Base-by-base conservation (phyloP, 2,888 invertebrate species). In the Cheilosia scutellata region DNA sequence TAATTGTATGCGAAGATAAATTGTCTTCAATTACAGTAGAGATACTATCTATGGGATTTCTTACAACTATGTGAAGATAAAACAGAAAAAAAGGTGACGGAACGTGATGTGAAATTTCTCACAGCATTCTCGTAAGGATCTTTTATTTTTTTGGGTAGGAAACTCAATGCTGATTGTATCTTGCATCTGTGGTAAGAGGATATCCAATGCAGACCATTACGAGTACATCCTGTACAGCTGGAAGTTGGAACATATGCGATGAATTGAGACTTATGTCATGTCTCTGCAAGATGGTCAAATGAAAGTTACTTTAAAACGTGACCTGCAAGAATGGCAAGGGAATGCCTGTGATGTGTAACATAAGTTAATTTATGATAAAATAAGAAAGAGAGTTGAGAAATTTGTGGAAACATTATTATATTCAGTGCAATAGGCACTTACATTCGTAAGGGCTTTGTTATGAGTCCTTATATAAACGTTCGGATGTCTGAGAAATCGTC, bases 291-390 rank as follows among this genome's bases (percentile, higher is more conserved):
- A 79, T 65, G 79, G 51, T 63, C 51, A 47, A 58, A 60, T 60
- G 66, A 44, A 74, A 70, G 79, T 79, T 75, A 70, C 74, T 79
- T 65, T 58, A 37, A 75, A 84, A 84, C 83, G 83, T 84, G 83
- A 84, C 65, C 53, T 58, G 55, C 2, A 27, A 31, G 57, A 77
- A 66, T 68, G 55, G 60, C 47, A 20, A 20, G 49, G 60, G 66
- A 16, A 44, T 68, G 57, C 57, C 33, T 57, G 40, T 20, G 37
- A 29, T 68, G 53, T 55, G 57, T 27, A 77, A 78, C 62, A 60
- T 66, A 29, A 62, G 49, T 72, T 72, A 60, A 72, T 55, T 65
- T 58, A 58, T 29, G 11, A 20, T 5, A 53, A 16, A 53, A 11
- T 7, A 25, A 42, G 40, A 27, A 11, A 13, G 27, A 44, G 25